Base-by-base conservation (phyloP, 2,797 vertebrate genomes). In the Lepilemur septentrionalis region DNA sequence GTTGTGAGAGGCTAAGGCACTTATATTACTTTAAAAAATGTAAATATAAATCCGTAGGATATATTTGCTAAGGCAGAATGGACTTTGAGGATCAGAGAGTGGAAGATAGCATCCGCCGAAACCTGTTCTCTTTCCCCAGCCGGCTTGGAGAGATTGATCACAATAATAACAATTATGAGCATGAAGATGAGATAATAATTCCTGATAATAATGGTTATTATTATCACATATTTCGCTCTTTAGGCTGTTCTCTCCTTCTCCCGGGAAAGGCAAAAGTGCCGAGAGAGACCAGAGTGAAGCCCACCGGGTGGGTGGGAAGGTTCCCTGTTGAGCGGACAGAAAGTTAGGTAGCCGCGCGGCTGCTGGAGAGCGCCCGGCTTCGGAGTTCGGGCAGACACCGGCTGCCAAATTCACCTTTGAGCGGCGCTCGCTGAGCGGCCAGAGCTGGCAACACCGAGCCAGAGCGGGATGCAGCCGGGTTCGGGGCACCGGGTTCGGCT, bases 341-440 rank as follows among this genome's bases (percentile, higher is more conserved):
- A 96, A 96, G 59, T 97, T 92, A 18, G 13, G 48, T 3, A 70
- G 35, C 23, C 15, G 4, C 0, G 38, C 30, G 41, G 52, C 32
- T 17, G 73, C 57, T 14, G 43, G 55, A 55, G 63, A 7, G 13
- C 52, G 1, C 22, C 32, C 20, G 7, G 78, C 30, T 82, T 83
- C 41, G 8, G 43, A 75, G 23, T 89, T 89, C 20, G 4, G 52
- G 46, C 4, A 46, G 25, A 63, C 30, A 17, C 41, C 5, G 4
- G 12, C 83, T 4, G 69, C n/a, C 91, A 52, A 79, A 18, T 73
- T 91, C 22, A 79, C 94, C 83, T 93, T 96, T 32, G 83, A 96
- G 92, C 4, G 2, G 94, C 59, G 57, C 59, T 89, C 35, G 20
- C 35, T 0, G 15, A 67, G 57, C 1, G 0, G 70, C 91, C 3